Base-by-base conservation (phyloP, 2,797 vertebrate species). In the Paratrypauchen microcephalus region DNA sequence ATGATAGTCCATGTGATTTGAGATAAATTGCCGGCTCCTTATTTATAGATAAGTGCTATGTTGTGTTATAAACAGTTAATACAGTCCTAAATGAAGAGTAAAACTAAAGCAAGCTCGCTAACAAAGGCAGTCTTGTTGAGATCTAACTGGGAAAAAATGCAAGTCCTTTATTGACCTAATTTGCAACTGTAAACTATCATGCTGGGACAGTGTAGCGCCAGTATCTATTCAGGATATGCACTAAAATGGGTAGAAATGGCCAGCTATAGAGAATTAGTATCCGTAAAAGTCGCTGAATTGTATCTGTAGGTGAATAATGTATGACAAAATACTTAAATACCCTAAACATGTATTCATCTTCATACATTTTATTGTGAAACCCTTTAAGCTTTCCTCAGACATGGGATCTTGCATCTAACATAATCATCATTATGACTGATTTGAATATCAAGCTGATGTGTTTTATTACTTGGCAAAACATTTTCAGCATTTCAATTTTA, bases 161-260 rank as follows among this genome's bases (percentile, higher is more conserved):
- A 66, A 5, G 50, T 63, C 48, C 28, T 16, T 70, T 16, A 64
- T 64, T 47, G 36, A 71, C 61, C 47, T 82, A 78, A 77, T 68
- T 78, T 73, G 68, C 79, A 74, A 65, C 41, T 72, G 58, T 54
- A 5, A 67, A 61, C 41, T 57, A 57, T 66, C 66, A 5, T 68
- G 62, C 68, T 62, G 66, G 69, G 48, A 66, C 56, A 68, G 74
- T 23, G 6, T 2, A 18, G 16, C n/a, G 30, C 8, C 7, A 11
- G 3, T 11, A 7, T 60, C 24, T 57, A 15, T 26, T 26, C 23
- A 57, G 12, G 56, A 57, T 28, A 45, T 45, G 15, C 41, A 57
- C 56, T 57, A 24, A 13, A 13, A 57, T 26, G 15, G 23, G 23
- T 6, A 12, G 41, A 15, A 15, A 15, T 45, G 13, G 13, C 41